Evolutionary conservation across 2,797 vertebrate species (phyloP), one percentile per base, ranked within the genome.

Genomic region (Petrocephalus schoutedeni): DNA sequence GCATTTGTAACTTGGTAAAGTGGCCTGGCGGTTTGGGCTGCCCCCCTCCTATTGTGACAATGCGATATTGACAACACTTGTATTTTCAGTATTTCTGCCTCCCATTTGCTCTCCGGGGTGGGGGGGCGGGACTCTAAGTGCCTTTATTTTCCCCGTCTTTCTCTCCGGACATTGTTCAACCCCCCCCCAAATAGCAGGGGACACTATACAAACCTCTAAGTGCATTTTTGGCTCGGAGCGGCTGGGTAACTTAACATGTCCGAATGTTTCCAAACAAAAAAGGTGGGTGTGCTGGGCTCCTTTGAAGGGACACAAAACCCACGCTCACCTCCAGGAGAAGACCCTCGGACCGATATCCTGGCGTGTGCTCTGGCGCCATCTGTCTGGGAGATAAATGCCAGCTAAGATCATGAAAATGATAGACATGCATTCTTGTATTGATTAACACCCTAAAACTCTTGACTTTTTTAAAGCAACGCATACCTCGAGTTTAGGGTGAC

Each of bases 221-320:
- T 85, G 84, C 84, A 28, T 57, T 85, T 85, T 85, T 85, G 84
- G 84, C 84, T 57, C 54, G 2, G 54, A 85, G 84, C 54, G 3
- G 16, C 21, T 58, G 19, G 53, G 80, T 83, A 83, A 83, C 80
- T 83, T 83, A 83, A 83, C 80, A 83, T 53, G 49, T 45, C 80
- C 80, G 64, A 83, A 54, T 85, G 84, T 85, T 57, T 57, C 28
- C 54, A 85, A 85, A 85, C 84, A 85, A 32, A 85, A 85, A 58
- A 19, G 23, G 51, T 32, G n/a, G 28, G 53, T 16, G 12, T 8
- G 71, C 71, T 19, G 84, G 51, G 28, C 54, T 36, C 54, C 84
- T n/a, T 6, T 85, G 32, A n/a, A 49, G 82, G 82, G 4, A 28
- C 45, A 53, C 6, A 5, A 23, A 53, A 5, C 14, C 4, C 4